Evolutionary conservation across 2,888 invertebrate species (phyloP).

Genomic region (Biston stratarius): DNA sequence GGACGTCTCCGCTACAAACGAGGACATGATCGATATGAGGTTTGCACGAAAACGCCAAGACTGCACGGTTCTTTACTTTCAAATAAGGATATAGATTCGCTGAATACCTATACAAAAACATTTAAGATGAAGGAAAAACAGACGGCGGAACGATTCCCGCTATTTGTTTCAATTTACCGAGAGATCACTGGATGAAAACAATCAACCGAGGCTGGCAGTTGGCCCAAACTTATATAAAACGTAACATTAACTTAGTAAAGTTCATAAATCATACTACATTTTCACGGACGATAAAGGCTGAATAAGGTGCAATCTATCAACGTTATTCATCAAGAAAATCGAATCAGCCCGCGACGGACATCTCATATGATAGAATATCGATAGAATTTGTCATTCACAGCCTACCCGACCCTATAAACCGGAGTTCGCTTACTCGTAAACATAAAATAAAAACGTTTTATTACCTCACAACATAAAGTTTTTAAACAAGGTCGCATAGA

Average conservation of each 20-base stretch:
- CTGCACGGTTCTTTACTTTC: constrained; percentile 23
- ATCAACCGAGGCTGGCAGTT: constrained; percentile 41
- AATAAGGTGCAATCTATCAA: constrained; percentile 46
- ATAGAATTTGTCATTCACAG: constrained; percentile 65
- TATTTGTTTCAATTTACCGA: constrained; percentile 32
- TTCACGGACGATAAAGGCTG: constrained; percentile 44
- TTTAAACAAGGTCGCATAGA: constrained; percentile 67
- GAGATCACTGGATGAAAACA: constrained; percentile 41
- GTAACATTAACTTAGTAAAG: constrained; percentile 42
- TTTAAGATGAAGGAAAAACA: constrained; percentile 20
- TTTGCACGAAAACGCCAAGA: constrained; percentile 23
- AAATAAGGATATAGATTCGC: constrained; percentile 19
- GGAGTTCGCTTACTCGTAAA: constrained; percentile 67
- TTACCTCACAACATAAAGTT: constrained; percentile 66
- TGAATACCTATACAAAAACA: constrained; percentile 19
- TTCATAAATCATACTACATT: constrained; percentile 44
- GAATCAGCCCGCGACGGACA: constrained; percentile 49
- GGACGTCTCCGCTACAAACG: constrained; percentile 26
- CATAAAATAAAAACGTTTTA: constrained; percentile 73
- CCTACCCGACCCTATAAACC: constrained; percentile 58
- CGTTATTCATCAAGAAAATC: constrained; percentile 49
- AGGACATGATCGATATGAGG: constrained; percentile 29
- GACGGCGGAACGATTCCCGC: constrained; percentile 13
- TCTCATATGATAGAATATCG: constrained; percentile 57
- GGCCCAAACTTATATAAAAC: constrained; percentile 43